These are phyloP conservation scores for Glossophaga mutica DNA, from an alignment of 2,797 vertebrate species.

Conservation along the genomic window DNA sequence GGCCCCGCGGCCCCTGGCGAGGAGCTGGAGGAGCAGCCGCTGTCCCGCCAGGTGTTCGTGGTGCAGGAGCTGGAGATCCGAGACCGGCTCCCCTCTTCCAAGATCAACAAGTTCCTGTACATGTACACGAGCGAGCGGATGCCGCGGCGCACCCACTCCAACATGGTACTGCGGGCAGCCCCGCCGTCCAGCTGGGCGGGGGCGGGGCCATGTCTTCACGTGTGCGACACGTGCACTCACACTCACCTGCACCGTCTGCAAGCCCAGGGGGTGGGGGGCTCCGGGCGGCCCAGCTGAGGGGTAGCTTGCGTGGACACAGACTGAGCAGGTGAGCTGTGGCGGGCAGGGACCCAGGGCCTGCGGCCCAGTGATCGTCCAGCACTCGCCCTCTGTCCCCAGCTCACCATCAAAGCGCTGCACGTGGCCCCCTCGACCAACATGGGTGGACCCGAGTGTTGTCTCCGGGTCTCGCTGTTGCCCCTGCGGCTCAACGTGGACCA, in stretches of 20 bases:
- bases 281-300: fast-evolving
- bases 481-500: constrained; percentile 94
- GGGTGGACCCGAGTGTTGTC: constrained; percentile 91
- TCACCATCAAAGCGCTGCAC: constrained; percentile 94
- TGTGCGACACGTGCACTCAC: fast-evolving
- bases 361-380: background rate
- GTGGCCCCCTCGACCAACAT: constrained; percentile 88
- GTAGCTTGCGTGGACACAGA: fast-evolving
- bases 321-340: fast-evolving
- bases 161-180: constrained; percentile 85
- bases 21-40: constrained; percentile 85
- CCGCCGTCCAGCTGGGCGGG: fast-evolving
- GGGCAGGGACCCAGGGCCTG: background rate
- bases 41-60: constrained; percentile 93
- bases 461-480: constrained; percentile 91
- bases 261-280: background rate
- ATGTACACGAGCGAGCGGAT: constrained; percentile 94
- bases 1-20: fast-evolving
- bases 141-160: constrained; percentile 92
- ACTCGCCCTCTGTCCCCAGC: constrained; percentile 73
- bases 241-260: background rate
- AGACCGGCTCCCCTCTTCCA: constrained; percentile 91
- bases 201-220: fast-evolving
- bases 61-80: constrained; percentile 94
- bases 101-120: constrained; percentile 96